Base-by-base conservation (phyloP, 2,113 vertebrate genomes). In the Neopipo cinnamomea region DNA sequence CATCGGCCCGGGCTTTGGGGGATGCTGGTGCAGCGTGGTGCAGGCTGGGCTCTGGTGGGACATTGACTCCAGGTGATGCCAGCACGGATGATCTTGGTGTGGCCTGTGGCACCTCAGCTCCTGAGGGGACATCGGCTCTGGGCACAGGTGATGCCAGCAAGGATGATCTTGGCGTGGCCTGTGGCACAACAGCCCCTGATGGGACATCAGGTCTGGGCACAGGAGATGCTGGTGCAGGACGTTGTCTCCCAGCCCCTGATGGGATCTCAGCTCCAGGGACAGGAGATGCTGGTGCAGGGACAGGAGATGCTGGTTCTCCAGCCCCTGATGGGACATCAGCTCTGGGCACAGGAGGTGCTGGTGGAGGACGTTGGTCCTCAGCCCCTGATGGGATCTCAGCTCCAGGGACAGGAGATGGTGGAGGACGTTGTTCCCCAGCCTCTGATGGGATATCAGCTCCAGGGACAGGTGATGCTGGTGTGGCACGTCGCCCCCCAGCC, bases 401-500 rank as follows among this genome's bases (percentile, higher is more conserved):
- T 42, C 39, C 23, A 14, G 47, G 47, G 21, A 55, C 37, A 17
- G 66, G 66, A 8, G 73, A n/a, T 19, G 61, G 15, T 24, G 30
- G 5, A 2, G 81, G 6, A 2, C 6, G 20, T 12, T 31, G n/a
- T 12, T 5, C 9, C 2, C 35, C 13, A 14, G 13, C 8, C 49
- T 23, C 85, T 27, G 55, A 14, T 8, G 83, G 55, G n/a, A 42
- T 11, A 3, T 79, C 25, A 8, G 30, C 50, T 73, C 28, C 39
- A 42, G 37, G 30, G 20, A 33, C 49, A 31, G 67, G 39, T 9
- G 82, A 31, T 27, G 58, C 11, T 5, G 53, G 41, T 17, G 47
- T 1, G 0, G 20, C 8, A 3, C 9, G 44, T 2, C 12, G 30
- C 16, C 27, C 17, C 4, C 5, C 15, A 6, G 61, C 39, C 12